These are phyloP conservation scores for Archips crataeganus DNA, from an alignment of 2,888 invertebrate genomes.

Conservation along the genomic window DNA sequence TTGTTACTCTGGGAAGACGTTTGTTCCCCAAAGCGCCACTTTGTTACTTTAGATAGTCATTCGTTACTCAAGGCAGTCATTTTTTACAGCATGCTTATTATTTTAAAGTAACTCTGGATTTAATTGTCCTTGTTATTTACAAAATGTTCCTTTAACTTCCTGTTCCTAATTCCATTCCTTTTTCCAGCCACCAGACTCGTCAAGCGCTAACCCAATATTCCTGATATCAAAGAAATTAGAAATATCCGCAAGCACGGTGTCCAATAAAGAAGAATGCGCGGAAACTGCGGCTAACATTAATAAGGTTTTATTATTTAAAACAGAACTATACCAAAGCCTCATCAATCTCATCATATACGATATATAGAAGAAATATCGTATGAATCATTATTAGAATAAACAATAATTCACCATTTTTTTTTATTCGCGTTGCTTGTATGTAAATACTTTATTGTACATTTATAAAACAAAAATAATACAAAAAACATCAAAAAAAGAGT, in stretches of 20 bases:
- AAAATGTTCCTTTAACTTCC: not conserved
- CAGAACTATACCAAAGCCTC: too few relatives aligned
- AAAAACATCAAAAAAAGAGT: too few relatives aligned
- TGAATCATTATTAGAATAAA: too few relatives aligned
- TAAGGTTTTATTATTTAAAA: constrained; percentile 53
- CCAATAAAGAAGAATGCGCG: constrained; percentile 53
- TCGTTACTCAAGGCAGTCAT: not conserved
- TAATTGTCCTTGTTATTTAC: too few relatives aligned
- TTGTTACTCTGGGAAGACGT: not conserved
- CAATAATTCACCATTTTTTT: too few relatives aligned
- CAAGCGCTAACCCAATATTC: constrained; percentile 55
- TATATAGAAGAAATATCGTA: too few relatives aligned
- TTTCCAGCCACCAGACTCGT: constrained; percentile 47
- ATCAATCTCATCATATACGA: too few relatives aligned
- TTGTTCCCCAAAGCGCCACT: not conserved
- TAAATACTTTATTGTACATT: too few relatives aligned
- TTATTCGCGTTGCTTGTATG: too few relatives aligned
- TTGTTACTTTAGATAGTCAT: not conserved
- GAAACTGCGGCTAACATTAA: constrained; percentile 53
- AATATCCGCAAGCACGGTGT: constrained; percentile 51
- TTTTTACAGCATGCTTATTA: not conserved
- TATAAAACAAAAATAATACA: too few relatives aligned
- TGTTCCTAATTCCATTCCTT: constrained; percentile 1
- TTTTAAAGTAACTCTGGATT: too few relatives aligned
- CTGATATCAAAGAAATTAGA: constrained; percentile 57